Evolutionary conservation across 1,140 invertebrate species (phyloP).

Genomic region (Nomia melanderi): DNA sequence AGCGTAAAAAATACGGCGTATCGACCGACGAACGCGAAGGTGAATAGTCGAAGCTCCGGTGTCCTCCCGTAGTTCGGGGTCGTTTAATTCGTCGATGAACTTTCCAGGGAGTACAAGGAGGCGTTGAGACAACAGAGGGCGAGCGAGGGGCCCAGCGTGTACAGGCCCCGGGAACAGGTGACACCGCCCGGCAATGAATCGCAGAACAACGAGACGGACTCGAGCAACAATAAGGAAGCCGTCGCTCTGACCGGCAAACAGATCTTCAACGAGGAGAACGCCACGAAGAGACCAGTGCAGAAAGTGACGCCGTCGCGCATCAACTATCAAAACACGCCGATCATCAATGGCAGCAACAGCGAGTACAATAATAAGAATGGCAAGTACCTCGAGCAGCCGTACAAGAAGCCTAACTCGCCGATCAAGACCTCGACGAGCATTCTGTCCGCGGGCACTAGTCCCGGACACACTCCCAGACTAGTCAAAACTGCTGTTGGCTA

Average conservation of each 20-base stretch:
- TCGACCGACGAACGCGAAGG: too few relatives aligned
- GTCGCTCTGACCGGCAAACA: conserved; percentile 66
- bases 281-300: conserved; percentile 82
- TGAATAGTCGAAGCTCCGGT: too few relatives aligned
- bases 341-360: conserved; percentile 79
- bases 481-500: conserved; percentile 83
- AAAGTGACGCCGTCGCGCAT: conserved; percentile 83
- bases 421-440: conserved; percentile 82
- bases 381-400: conserved; percentile 78
- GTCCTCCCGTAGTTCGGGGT: too few relatives aligned
- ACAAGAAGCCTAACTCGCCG: conserved; percentile 88
- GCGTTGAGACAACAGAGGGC: conserved; percentile 90
- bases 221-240: conserved; percentile 50
- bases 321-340: conserved; percentile 70
- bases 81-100: neutral
- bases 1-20: too few relatives aligned
- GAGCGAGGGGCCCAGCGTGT: conserved; percentile 86
- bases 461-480: conserved; percentile 80
- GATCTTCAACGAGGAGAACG: conserved; percentile 73
- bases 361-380: conserved; percentile 75
- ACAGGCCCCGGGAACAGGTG: conserved; percentile 83
- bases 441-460: conserved; percentile 71
- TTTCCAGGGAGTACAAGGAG: conserved; percentile 92
- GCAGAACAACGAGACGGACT: conserved; percentile 72
- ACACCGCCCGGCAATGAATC: conserved; percentile 70